A percentile compares a stretch with the other conserved stretches of the same genome.
Conservation (phyloP, 2,113 vertebrate genomes). For the Myrmecophaga tridactyla region DNA sequence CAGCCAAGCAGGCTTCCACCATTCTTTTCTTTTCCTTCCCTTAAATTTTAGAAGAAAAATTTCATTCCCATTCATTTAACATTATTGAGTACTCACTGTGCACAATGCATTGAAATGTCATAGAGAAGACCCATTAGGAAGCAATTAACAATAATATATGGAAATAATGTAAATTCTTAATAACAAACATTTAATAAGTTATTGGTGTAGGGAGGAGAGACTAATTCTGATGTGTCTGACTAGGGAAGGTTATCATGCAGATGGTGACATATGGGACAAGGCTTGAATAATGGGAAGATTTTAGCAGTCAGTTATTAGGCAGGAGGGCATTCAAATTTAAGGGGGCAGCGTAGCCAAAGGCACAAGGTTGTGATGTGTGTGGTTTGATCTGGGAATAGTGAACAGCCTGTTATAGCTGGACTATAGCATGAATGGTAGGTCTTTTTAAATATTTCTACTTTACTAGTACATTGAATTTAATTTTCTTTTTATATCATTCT, state of each 20-base stretch:
- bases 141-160: neutral
- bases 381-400: neutral
- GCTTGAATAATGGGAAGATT: neutral
- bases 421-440: neutral
- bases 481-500: neutral
- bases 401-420: neutral
- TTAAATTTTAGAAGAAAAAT: conserved; percentile 7
- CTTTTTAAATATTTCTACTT: neutral
- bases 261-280: neutral
- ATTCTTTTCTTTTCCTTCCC: neutral
- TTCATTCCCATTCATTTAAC: neutral
- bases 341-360: neutral
- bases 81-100: neutral
- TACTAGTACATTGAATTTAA: neutral
- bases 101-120: neutral
- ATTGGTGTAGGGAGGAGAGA: neutral
- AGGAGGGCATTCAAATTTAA: neutral
- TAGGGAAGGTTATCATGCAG: neutral
- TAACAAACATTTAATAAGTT: neutral
- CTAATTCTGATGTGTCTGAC: neutral
- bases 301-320: neutral
- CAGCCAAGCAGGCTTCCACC: neutral
- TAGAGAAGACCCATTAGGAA: neutral
- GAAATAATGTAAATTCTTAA: neutral
- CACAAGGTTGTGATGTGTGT: neutral